Evolutionary conservation across 2,113 vertebrate genomes (phyloP).

Genomic region (Loxodonta africana): DNA sequence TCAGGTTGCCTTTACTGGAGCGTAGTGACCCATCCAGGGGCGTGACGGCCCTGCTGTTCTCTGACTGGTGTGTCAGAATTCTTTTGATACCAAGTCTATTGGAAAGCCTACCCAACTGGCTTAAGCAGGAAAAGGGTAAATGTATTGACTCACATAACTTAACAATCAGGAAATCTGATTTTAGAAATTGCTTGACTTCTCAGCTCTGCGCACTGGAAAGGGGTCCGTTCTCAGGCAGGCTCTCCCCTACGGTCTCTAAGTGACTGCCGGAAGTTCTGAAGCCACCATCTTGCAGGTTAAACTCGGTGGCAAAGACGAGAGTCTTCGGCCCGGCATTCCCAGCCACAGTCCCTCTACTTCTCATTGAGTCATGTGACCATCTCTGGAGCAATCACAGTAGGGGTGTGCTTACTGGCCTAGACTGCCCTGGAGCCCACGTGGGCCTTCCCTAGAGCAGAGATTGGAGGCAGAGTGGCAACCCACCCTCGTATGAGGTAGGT

Average conservation of each 20-base stretch:
- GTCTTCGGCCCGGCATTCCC: neutral
- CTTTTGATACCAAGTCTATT: neutral
- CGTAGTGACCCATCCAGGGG: neutral
- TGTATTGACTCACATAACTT: neutral
- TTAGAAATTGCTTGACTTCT: neutral
- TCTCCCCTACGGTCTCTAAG: neutral
- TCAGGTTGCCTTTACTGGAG: neutral
- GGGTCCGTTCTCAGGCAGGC: neutral
- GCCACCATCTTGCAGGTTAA: neutral
- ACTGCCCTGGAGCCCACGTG: neutral
- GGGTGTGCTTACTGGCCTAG: no score
- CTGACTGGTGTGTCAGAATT: neutral
- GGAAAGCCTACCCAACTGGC: neutral
- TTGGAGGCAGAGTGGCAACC: neutral
- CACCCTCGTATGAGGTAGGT: accelerated
- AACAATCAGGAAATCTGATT: neutral
- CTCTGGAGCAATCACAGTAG: neutral
- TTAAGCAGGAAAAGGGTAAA: neutral
- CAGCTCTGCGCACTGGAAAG: neutral
- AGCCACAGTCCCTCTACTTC: neutral
- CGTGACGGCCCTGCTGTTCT: neutral
- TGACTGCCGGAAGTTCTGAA: neutral
- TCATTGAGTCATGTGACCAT: neutral
- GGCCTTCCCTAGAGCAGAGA: no score
- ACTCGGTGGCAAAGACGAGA: neutral